These are phyloP conservation scores for Hesperia comma DNA, from an alignment of 2,888 invertebrate species.

Conservation along the genomic window DNA sequence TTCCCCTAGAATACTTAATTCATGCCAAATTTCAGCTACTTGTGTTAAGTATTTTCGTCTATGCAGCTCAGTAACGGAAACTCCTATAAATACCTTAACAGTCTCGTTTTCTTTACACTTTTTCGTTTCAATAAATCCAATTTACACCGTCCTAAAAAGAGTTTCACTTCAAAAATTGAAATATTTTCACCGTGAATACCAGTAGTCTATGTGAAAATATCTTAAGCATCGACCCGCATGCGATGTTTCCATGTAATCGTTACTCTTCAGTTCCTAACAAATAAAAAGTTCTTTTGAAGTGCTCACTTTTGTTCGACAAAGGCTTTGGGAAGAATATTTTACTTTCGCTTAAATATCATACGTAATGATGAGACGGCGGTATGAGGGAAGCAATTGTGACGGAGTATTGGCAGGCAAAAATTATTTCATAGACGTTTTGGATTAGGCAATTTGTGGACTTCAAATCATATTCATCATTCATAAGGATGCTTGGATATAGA, in stretches of 20 bases:
- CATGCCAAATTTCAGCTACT: no score
- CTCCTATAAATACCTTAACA: no score
- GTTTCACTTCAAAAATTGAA: not conserved
- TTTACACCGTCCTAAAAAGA: no score
- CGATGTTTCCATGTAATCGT: slow-evolving; percentile 20
- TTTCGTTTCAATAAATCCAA: no score
- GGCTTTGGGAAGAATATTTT: slow-evolving; percentile 20
- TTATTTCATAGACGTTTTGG: not conserved
- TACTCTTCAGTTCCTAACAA: slow-evolving; percentile 28
- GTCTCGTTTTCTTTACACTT: no score
- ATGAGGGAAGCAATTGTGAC: not conserved
- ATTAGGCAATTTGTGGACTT: not conserved
- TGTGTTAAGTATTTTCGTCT: no score
- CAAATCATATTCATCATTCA: no score
- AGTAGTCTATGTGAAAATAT: not conserved
- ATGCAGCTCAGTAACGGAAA: no score
- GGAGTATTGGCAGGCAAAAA: slow-evolving; percentile 1
- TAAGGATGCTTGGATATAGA: no score
- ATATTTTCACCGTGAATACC: not conserved
- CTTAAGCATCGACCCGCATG: slow-evolving; percentile 7
- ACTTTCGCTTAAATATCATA: slow-evolving; percentile 21
- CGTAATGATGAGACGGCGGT: slow-evolving; percentile 19
- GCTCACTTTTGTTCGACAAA: slow-evolving; percentile 20
- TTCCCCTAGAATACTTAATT: no score
- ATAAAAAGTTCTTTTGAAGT: slow-evolving; percentile 30